Evolutionary conservation across 2,797 vertebrate species (phyloP), one percentile per base, ranked within the genome.

Genomic region (Propithecus deckenii): DNA sequence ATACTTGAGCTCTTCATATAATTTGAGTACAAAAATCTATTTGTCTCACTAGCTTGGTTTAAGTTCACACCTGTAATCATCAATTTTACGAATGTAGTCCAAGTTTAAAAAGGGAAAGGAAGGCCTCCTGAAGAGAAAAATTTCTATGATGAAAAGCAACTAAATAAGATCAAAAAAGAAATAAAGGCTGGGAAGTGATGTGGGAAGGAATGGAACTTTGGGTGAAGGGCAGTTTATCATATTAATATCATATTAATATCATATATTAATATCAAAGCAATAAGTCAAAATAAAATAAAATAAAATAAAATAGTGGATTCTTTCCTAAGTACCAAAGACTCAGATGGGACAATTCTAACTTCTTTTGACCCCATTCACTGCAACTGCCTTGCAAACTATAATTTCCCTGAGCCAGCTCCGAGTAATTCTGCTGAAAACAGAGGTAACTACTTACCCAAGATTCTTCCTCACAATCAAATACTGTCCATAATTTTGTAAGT

Each of bases 1-100:
- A 67, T 14, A 59, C 20, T 48, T 57, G 23, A 94, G 41, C 5
- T 88, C 61, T 85, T 90, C 43, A 61, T 17, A 67, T 91, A 92
- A 86, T 38, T n/a, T 92, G 85, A 95, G 61, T 84, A 96, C 43
- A n/a, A 86, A 94, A 59, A 79, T 63, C 50, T 69, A 76, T 43
- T 74, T 95, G 50, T 81, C 74, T 76, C 25, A 86, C 12, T 43
- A 67, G 67, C 15, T 72, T 96, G 55, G 65, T 76, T 57, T 79
- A 57, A 84, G 41, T 71, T 88, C 79, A 32, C 38, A 61, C 32
- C 30, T 30, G 75, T 17, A 43, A 79, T 69, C 20, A 78, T 63
- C 41, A 91, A 71, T 61, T 59, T 43, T 69, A 84, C 79, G 46
- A 78, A 48, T n/a, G 20, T 4, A 92, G 59, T 67, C 17, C 81